Conservation (phyloP, 2,888 invertebrate genomes). For the Incurvaria masculella region DNA sequence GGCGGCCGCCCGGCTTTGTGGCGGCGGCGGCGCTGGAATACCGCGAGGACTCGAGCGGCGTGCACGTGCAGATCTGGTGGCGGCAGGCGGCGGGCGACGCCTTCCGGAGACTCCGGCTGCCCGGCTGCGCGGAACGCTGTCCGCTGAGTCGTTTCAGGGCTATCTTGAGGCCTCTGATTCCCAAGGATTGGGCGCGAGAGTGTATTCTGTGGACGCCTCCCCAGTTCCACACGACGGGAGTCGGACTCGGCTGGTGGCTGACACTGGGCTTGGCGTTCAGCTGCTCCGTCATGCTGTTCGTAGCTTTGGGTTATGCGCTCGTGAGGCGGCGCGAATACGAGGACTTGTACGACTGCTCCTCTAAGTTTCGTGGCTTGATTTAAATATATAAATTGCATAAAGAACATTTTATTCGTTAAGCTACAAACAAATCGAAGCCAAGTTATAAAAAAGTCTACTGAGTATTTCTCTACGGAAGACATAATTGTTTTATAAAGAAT, state of each 20-base stretch:
- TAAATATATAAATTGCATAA: too few species aligned
- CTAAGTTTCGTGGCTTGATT: too few species aligned
- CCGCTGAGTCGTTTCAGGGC: background rate
- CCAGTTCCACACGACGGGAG: background rate
- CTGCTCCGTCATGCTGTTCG: background rate
- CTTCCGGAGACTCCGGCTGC: background rate
- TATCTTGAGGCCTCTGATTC: background rate
- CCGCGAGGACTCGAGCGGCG: background rate
- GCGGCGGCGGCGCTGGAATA: background rate
- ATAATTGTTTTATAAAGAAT: too few species aligned
- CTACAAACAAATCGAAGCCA: too few species aligned
- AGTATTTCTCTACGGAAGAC: too few species aligned
- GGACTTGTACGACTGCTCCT: too few species aligned
- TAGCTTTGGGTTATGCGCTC: background rate
- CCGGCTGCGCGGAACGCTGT: background rate
- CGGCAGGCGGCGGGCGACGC: background rate
- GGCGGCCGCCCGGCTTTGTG: background rate
- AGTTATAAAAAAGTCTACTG: too few species aligned
- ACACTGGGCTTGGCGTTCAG: background rate
- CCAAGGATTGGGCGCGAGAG: background rate
- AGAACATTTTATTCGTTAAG: too few species aligned
- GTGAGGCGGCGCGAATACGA: background rate
- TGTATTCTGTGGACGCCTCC: background rate
- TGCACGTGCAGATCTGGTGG: background rate
- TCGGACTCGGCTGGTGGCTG: background rate